These are phyloP conservation scores for Hypena proboscidalis DNA, from an alignment of 2,888 invertebrate genomes.

Conservation along the genomic window DNA sequence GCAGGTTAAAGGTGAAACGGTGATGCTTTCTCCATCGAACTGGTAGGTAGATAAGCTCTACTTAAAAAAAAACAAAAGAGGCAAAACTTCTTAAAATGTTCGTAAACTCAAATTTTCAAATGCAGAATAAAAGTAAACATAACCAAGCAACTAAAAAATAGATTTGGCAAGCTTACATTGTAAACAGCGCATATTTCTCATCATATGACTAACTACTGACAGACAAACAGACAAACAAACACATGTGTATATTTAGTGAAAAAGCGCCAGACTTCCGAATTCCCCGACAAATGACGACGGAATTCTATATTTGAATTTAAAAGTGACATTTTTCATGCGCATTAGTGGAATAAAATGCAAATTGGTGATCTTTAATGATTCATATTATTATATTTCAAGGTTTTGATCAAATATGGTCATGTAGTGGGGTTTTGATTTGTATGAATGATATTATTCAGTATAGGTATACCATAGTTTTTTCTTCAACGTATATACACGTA, in stretches of 20 bases:
- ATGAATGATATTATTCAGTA: background rate
- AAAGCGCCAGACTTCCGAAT: constrained; percentile 54
- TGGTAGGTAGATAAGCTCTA: too few relatives aligned
- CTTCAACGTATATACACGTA: too few relatives aligned
- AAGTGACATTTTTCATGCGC: constrained; percentile 36
- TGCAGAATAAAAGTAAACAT: background rate
- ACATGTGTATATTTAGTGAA: constrained; percentile 26
- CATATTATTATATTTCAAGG: constrained; percentile 16
- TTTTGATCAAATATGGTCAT: background rate
- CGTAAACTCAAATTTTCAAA: too few relatives aligned
- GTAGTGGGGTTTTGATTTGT: constrained; percentile 11
- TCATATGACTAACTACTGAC: constrained; percentile 6
- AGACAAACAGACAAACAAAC: constrained; percentile 29
- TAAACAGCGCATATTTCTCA: constrained; percentile 3
- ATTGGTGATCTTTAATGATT: constrained; percentile 26
- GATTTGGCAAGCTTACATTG: constrained; percentile 10
- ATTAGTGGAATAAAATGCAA: constrained; percentile 29
- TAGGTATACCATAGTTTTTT: too few relatives aligned
- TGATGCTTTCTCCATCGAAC: too few relatives aligned
- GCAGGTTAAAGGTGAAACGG: too few relatives aligned
- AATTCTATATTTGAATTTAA: constrained; percentile 37
- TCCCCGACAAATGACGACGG: constrained; percentile 54
- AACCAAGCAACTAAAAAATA: constrained; percentile 5
- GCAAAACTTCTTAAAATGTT: too few relatives aligned
- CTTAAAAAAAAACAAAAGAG: too few relatives aligned